Evolutionary conservation across 2,113 vertebrate species (phyloP).

Genomic region (Pardalotus punctatus): DNA sequence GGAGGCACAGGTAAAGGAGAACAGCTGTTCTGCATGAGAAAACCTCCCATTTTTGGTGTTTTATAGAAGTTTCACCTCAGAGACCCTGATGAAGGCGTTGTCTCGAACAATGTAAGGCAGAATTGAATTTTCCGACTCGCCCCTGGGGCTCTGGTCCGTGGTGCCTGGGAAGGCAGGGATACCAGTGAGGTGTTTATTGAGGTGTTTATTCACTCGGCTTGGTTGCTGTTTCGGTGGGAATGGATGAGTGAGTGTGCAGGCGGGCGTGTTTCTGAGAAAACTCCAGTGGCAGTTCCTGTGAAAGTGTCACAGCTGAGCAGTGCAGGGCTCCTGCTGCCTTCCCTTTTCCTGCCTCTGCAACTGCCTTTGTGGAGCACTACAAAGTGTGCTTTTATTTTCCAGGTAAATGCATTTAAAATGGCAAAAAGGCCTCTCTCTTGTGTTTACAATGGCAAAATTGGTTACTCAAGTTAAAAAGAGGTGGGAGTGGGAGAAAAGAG

Average conservation of each 20-base stretch:
- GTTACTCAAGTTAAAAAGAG: background rate
- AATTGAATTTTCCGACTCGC: background rate
- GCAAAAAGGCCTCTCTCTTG: background rate
- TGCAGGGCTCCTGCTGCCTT: accelerated
- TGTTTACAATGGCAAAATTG: background rate
- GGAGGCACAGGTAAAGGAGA: background rate
- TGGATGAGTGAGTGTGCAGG: background rate
- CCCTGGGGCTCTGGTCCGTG: background rate
- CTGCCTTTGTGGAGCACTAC: background rate
- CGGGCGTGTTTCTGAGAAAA: background rate
- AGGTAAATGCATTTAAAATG: background rate
- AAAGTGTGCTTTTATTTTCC: background rate
- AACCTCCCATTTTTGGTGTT: background rate
- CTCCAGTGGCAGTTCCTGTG: background rate
- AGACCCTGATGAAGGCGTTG: background rate
- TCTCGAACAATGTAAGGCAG: background rate
- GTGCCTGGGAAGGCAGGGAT: background rate
- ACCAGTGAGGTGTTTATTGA: background rate
- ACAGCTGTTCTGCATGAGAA: background rate
- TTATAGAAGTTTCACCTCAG: background rate
- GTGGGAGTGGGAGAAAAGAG: background rate
- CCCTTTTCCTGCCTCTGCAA: background rate
- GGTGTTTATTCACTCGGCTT: too few species aligned
- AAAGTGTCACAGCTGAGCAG: background rate
- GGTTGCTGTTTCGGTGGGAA: background rate